Percentiles rank a stretch among this genome's conserved stretches.
Conservation (phyloP, 2,888 invertebrate species). For the Tinea trinotella region DNA sequence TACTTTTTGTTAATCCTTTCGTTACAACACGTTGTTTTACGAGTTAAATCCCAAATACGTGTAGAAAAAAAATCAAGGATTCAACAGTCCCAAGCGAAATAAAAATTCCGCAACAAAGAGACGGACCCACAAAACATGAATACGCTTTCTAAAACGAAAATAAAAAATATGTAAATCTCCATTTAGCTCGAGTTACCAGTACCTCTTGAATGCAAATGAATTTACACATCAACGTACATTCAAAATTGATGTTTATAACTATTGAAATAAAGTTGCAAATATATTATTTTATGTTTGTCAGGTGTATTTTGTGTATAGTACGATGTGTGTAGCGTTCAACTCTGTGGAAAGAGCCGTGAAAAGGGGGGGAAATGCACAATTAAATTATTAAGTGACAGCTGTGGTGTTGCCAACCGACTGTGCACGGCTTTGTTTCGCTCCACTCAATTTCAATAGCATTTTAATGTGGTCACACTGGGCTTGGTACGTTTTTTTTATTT, state of each 20-base stretch:
- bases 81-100: slow-evolving; percentile 14
- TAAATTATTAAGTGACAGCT: slow-evolving; percentile 58
- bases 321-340: neutral
- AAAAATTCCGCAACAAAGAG: slow-evolving; percentile 4
- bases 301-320: neutral
- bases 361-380: slow-evolving; percentile 51
- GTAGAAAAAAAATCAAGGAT: too few relatives aligned
- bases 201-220: neutral
- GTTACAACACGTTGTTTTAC: neutral
- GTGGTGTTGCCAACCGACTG: slow-evolving; percentile 22
- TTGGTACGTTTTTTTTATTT: neutral
- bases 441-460: slow-evolving; percentile 1
- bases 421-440: slow-evolving; percentile 8
- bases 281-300: neutral
- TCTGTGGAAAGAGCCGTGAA: slow-evolving; percentile 24
- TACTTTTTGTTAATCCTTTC: too few relatives aligned
- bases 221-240: neutral
- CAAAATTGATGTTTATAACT: neutral
- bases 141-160: slow-evolving; percentile 13
- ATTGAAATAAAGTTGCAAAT: neutral
- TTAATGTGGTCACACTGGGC: neutral
- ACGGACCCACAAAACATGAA: slow-evolving; percentile 8
- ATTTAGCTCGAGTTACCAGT: slow-evolving; percentile 16
- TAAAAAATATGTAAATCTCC: slow-evolving; percentile 17
- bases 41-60: neutral